phyloP scores from a whole-genome alignment of 2,888 invertebrate species.

The Heliconius charithonia region DNA sequence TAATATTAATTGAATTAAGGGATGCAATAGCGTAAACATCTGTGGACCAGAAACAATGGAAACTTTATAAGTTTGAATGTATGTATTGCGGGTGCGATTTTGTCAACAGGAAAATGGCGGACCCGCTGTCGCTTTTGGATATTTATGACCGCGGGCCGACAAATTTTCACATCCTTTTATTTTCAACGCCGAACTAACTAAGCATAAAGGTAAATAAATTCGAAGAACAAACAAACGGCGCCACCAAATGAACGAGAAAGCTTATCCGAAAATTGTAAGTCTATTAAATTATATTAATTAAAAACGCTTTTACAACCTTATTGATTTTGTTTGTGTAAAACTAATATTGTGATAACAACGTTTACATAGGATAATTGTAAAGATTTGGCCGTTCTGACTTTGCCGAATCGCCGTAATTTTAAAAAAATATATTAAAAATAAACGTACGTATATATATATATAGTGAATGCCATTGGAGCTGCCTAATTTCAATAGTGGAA shows the following conservation, averaged over 20 bases:
- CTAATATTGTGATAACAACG: neutral
- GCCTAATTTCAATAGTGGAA: neutral
- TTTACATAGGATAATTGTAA: neutral
- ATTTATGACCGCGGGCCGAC: conserved; percentile 77
- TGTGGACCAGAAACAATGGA: conserved; percentile 69
- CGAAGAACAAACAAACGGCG: conserved; percentile 61
- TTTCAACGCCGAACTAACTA: conserved; percentile 67
- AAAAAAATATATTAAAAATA: neutral
- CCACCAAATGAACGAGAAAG: conserved; percentile 50
- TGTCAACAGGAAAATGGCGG: conserved; percentile 83
- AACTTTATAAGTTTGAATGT: conserved; percentile 80
- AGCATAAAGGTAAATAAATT: conserved; percentile 71
- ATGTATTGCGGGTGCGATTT: conserved; percentile 79
- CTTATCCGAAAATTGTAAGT: conserved; percentile 48
- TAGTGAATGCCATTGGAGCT: neutral
- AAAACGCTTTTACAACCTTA: conserved; percentile 41
- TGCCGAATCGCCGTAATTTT: neutral
- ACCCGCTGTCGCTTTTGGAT: conserved; percentile 72
- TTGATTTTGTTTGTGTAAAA: conserved; percentile 31
- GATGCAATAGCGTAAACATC: conserved; percentile 54
- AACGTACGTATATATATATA: neutral
- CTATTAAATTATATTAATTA: conserved; percentile 45
- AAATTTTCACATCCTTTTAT: conserved; percentile 77
- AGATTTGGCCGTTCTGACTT: neutral
- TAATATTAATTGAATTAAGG: conserved; percentile 30